These are phyloP conservation scores for Myxocyprinus asiaticus DNA, from an alignment of 2,113 vertebrate species.

Conservation along the genomic window DNA sequence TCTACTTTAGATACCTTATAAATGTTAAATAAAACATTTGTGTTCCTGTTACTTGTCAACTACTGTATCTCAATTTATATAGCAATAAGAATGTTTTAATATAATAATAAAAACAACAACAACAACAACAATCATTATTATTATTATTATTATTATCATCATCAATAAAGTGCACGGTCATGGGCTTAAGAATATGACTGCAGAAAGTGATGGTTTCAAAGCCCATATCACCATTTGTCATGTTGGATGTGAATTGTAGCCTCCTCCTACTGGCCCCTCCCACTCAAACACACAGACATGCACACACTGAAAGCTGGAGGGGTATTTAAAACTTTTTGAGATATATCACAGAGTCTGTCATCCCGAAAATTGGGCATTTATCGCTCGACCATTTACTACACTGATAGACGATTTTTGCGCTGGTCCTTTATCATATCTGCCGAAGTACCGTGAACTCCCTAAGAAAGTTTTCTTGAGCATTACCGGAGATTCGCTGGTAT, in stretches of 20 bases:
- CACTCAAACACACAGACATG: constrained; percentile 41
- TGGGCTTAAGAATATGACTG: neutral
- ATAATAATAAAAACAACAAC: neutral
- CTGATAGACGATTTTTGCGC: neutral
- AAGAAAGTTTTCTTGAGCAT: constrained; percentile 22
- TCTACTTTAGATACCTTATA: too few relatives aligned
- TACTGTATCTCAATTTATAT: too few relatives aligned
- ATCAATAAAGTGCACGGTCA: neutral
- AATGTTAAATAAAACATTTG: too few relatives aligned
- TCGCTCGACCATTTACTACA: neutral
- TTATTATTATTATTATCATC: neutral
- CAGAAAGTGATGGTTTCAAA: neutral
- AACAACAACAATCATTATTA: neutral
- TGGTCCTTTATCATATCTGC: constrained; percentile 23
- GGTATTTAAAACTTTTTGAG: constrained; percentile 59
- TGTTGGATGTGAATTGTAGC: constrained; percentile 24
- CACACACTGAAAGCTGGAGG: constrained; percentile 49
- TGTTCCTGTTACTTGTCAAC: too few relatives aligned
- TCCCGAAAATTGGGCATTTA: constrained; percentile 6
- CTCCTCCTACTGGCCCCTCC: constrained; percentile 64
- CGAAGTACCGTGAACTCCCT: constrained; percentile 13
- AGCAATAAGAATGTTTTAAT: too few relatives aligned
- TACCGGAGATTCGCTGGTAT: neutral
- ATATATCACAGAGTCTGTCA: constrained; percentile 42
- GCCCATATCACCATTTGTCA: neutral